Evolutionary conservation across 2,797 vertebrate species (phyloP).

Genomic region (Aldrovandia affinis): DNA sequence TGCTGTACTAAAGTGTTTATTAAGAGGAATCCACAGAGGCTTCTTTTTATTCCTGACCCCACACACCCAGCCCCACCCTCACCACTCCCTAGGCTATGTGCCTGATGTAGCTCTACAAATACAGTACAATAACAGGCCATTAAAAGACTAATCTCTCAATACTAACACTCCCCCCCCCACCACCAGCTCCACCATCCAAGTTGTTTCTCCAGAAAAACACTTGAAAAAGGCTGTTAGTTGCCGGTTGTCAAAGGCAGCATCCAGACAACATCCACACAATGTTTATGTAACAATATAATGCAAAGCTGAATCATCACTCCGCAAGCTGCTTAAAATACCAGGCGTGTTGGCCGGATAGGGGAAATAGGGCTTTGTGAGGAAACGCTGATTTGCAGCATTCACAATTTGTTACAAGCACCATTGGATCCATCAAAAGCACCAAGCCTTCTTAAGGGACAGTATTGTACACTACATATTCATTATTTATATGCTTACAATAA

Average conservation of each 20-base stretch:
- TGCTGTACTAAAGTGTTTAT: slow-evolving; percentile 17
- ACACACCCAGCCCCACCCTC: not conserved
- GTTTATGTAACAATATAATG: not conserved
- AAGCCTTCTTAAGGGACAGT: too few species aligned
- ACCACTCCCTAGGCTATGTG: not conserved
- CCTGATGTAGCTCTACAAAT: not conserved
- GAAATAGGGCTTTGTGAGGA: not conserved
- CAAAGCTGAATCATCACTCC: not conserved
- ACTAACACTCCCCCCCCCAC: not conserved
- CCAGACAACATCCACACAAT: not conserved
- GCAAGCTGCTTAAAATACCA: too few species aligned
- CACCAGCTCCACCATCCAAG: not conserved
- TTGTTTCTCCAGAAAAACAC: not conserved
- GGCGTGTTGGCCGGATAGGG: not conserved
- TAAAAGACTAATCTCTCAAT: not conserved
- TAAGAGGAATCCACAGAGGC: slow-evolving; percentile 2
- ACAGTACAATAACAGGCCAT: slow-evolving; percentile 4
- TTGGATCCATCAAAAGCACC: too few species aligned
- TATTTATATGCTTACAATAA: too few species aligned
- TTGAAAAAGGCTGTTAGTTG: not conserved
- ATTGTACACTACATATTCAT: too few species aligned
- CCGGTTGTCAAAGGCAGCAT: not conserved
- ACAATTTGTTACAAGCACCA: too few species aligned
- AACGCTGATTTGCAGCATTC: too few species aligned
- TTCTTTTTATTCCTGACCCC: slow-evolving; percentile 15